Base-by-base conservation (phyloP, 2,113 vertebrate genomes). In the Lepisosteus osseus region DNA sequence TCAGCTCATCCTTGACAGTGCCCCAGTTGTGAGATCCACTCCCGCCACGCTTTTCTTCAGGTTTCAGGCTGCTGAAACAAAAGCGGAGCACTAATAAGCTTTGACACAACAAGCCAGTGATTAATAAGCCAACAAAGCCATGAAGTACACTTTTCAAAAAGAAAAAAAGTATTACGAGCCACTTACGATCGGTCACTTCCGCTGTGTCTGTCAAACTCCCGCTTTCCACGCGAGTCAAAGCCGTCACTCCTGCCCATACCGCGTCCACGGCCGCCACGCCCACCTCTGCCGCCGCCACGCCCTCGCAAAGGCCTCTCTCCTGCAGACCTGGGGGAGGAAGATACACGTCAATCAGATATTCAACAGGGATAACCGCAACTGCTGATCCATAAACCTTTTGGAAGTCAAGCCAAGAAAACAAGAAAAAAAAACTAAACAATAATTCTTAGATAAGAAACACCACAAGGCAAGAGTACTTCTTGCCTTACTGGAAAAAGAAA, bases 1-100 rank as follows among this genome's bases (percentile, higher is more conserved):
- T 97, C 64, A 99, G 79, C 72, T 99, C 97, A 75, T 99, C 97
- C 90, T 99, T 99, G 86, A 98, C 97, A 51, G 93, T 99, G 79
- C 97, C 97, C 97, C 97, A 99, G 92, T 99, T 99, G 91, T 99
- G 97, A 41, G 97, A 95, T 85, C 97, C 96, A 66, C 97, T 94
- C 78, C 97, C 97, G 7, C 97, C 97, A 61, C 96, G 96, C 82
- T 99, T 99, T 85, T 99, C 97, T 80, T 99, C 97, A 8, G 95
- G 93, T 90, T 96, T 99, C 80, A 95, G 90, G 86, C 96, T 94
- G 92, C 97, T 99, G 93, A 95, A 97, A 94, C 91, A 95, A 95
- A 94, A 93, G 90, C 89, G 17, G 65, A 61, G 8, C 45, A 54
- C 45, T 51, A 64, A 57, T 82, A 79, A 80, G 70, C 69, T 72